Conservation (phyloP, 2,888 invertebrate species). For the Pollenia griseotomentosa region DNA sequence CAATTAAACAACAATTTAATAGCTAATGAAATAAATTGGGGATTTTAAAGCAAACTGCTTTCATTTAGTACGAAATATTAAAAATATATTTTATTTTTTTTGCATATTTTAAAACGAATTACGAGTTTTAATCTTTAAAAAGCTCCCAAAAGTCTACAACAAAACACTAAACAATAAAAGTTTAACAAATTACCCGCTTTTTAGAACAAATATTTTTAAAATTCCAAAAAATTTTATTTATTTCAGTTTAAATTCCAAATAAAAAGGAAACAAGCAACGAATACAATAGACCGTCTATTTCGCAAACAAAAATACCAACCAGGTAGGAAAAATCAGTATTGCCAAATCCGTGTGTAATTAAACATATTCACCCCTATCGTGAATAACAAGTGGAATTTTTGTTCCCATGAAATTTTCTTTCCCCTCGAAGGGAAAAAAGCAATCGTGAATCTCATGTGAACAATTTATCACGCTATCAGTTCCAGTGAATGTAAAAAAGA, state of each 20-base stretch:
- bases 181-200: background rate
- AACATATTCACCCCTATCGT: no score
- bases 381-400: no score
- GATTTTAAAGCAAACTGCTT: background rate
- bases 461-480: no score
- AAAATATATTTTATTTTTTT: background rate
- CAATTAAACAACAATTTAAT: no score
- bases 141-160: constrained; percentile 25
- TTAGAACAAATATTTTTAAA: background rate
- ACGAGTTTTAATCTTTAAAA: constrained; percentile 38
- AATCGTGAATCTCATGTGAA: no score
- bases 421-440: no score
- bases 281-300: background rate
- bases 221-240: no score
- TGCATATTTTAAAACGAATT: constrained; percentile 30
- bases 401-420: no score
- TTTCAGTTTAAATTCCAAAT: background rate
- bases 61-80: background rate
- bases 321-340: background rate
- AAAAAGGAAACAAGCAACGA: background rate
- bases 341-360: no score
- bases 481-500: no score
- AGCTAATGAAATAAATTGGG: background rate
- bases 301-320: background rate
- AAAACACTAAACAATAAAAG: constrained; percentile 13